Evolutionary conservation across 2,797 vertebrate genomes (phyloP).

Genomic region (Neostethus bicornis): DNA sequence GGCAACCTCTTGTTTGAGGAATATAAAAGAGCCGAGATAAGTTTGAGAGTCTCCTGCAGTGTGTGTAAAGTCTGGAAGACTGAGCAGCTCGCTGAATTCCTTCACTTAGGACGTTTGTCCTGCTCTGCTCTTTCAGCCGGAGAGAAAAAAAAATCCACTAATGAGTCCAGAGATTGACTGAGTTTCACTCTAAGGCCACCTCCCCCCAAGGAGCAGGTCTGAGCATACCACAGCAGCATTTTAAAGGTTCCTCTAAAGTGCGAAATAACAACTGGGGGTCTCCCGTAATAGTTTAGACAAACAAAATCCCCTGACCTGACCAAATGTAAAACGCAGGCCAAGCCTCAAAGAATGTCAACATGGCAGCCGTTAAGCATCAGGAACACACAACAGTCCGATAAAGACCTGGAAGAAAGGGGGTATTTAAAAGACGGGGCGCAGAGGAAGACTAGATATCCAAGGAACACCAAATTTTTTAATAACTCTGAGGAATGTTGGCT

Average conservation of each 20-base stretch:
- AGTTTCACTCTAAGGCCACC: slow-evolving; percentile 24
- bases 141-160: slow-evolving; percentile 21
- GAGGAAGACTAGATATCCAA: slow-evolving; percentile 36
- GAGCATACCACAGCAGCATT: slow-evolving; percentile 55
- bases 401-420: slow-evolving; percentile 54
- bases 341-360: slow-evolving; percentile 75
- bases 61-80: slow-evolving; percentile 50
- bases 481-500: neutral
- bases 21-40: slow-evolving; percentile 48
- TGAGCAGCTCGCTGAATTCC: slow-evolving; percentile 21
- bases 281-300: slow-evolving; percentile 72
- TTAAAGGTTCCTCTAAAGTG: slow-evolving; percentile 68
- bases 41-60: slow-evolving; percentile 46
- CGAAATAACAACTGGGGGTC: slow-evolving; percentile 74
- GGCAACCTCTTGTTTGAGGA: slow-evolving; percentile 13
- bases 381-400: slow-evolving; percentile 55
- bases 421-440: slow-evolving; percentile 20
- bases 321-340: slow-evolving; percentile 71
- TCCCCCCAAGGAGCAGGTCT: slow-evolving; percentile 43
- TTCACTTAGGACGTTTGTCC: slow-evolving; percentile 53
- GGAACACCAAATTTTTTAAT: slow-evolving; percentile 9
- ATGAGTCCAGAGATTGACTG: slow-evolving; percentile 27
- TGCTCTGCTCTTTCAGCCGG: slow-evolving; percentile 18
- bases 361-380: slow-evolving; percentile 55
- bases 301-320: slow-evolving; percentile 65